Evolutionary conservation across 2,888 invertebrate genomes (phyloP).

Genomic region (Laothoe populi): DNA sequence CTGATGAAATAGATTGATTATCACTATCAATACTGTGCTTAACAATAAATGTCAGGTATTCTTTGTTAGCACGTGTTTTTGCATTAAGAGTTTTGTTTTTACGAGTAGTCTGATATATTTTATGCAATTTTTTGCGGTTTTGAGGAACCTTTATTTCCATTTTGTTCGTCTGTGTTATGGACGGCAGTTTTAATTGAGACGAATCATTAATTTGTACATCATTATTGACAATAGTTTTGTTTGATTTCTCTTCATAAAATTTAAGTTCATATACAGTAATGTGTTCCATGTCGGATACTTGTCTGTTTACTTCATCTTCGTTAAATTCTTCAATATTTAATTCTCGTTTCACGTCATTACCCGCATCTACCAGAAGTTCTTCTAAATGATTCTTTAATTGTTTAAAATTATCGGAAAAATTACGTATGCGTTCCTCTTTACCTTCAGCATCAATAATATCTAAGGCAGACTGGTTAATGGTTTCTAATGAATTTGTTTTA

Average conservation of each 20-base stretch:
- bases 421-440: constrained; percentile 39
- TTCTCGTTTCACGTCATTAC: constrained; percentile 43
- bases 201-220: constrained; percentile 28
- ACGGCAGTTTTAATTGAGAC: constrained; percentile 63
- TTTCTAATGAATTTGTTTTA: constrained; percentile 70
- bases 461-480: constrained; percentile 50
- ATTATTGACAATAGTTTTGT: constrained; percentile 30
- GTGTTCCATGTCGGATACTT: constrained; percentile 71
- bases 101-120: constrained; percentile 58
- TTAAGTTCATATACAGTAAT: constrained; percentile 71
- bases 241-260: constrained; percentile 51
- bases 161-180: constrained; percentile 65
- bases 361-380: constrained; percentile 59
- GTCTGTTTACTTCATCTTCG: constrained; percentile 44
- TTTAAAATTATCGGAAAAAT: constrained; percentile 66
- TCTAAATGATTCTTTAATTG: constrained; percentile 69
- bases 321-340: constrained; percentile 39
- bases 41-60: constrained; percentile 70
- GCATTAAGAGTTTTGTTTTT: constrained; percentile 64
- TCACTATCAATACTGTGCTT: constrained; percentile 59
- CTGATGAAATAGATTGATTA: constrained; percentile 60
- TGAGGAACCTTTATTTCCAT: constrained; percentile 50
- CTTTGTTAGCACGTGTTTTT: constrained; percentile 57
- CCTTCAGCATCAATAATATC: constrained; percentile 31
- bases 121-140: constrained; percentile 56